These are phyloP conservation scores for Tenthredo mesomela DNA, from an alignment of 2,888 invertebrate genomes.

Conservation along the genomic window DNA sequence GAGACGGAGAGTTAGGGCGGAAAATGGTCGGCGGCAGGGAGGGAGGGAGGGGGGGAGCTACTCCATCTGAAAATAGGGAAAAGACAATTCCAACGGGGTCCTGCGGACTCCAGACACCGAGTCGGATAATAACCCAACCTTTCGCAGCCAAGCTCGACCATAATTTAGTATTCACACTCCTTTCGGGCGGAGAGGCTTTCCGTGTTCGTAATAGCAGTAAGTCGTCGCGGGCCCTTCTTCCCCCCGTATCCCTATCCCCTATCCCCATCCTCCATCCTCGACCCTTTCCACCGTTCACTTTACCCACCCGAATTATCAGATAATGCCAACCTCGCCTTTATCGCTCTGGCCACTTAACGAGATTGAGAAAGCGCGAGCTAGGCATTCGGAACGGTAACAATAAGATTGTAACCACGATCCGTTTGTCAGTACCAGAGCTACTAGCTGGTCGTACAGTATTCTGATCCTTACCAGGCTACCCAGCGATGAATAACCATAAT, in stretches of 20 bases:
- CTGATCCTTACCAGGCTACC: not conserved
- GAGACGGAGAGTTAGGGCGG: not conserved
- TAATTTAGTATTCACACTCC: slow-evolving; percentile 51
- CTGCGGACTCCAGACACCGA: slow-evolving; percentile 24
- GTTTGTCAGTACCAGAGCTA: slow-evolving; percentile 4
- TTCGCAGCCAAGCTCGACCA: slow-evolving; percentile 12
- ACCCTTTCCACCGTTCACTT: not conserved
- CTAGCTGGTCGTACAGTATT: not conserved
- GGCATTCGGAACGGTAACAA: slow-evolving; percentile 19
- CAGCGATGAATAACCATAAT: not conserved
- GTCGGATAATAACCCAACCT: slow-evolving; percentile 45
- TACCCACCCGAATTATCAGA: slow-evolving; percentile 44
- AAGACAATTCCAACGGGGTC: slow-evolving; percentile 33
- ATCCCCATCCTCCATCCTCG: not conserved
- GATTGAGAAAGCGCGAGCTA: slow-evolving; percentile 16
- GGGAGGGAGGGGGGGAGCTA: not conserved
- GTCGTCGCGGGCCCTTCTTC: slow-evolving; percentile 5
- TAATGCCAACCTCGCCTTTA: slow-evolving; percentile 39
- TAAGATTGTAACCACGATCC: slow-evolving; percentile 33
- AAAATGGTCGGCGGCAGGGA: not conserved
- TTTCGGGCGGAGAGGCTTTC: slow-evolving; percentile 47
- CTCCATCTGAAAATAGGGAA: not conserved
- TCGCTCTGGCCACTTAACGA: slow-evolving; percentile 40
- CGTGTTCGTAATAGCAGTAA: slow-evolving; percentile 50
- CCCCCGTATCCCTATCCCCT: not conserved